These are phyloP conservation scores for Lasioglossum albipes DNA, from an alignment of 1,140 invertebrate species.

Conservation along the genomic window DNA sequence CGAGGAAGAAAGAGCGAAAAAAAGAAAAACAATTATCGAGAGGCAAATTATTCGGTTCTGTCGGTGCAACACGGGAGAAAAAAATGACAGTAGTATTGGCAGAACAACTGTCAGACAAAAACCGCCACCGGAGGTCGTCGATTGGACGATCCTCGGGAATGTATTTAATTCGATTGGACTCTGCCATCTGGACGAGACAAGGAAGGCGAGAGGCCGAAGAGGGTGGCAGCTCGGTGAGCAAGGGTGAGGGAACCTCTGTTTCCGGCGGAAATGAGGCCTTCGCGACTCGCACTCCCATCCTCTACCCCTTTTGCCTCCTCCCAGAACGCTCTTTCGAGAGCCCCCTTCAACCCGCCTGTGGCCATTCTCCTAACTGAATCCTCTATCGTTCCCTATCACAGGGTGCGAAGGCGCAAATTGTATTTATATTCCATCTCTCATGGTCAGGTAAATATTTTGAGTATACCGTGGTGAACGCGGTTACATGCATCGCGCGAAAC, in stretches of 20 bases:
- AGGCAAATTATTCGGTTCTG: conserved; percentile 38
- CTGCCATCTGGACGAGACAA: conserved; percentile 45
- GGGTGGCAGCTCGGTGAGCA: conserved; percentile 33
- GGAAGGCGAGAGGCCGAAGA: conserved; percentile 22
- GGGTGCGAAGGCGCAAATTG: conserved; percentile 58
- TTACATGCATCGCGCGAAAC: conserved; percentile 18
- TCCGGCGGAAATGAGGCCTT: conserved; percentile 77
- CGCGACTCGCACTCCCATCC: conserved; percentile 56
- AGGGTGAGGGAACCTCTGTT: conserved; percentile 70
- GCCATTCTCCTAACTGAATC: conserved; percentile 29
- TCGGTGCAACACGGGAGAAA: not conserved
- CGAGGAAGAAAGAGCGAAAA: not conserved
- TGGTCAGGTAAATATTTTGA: conserved; percentile 62
- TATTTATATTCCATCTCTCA: conserved; percentile 72
- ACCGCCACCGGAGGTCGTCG: conserved; percentile 34
- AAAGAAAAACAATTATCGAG: conserved; percentile 20
- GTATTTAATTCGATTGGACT: conserved; percentile 72
- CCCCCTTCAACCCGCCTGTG: conserved; percentile 20
- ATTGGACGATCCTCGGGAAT: conserved; percentile 65
- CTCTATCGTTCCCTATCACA: conserved; percentile 38
- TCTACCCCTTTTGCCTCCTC: conserved; percentile 36
- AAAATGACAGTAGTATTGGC: conserved; percentile 33
- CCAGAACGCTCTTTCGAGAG: conserved; percentile 13
- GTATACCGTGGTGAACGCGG: not conserved
- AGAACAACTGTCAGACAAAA: conserved; percentile 54